These are phyloP conservation scores for Thysanoteuthis rhombus DNA, from an alignment of 2,888 invertebrate species.

Conservation along the genomic window DNA sequence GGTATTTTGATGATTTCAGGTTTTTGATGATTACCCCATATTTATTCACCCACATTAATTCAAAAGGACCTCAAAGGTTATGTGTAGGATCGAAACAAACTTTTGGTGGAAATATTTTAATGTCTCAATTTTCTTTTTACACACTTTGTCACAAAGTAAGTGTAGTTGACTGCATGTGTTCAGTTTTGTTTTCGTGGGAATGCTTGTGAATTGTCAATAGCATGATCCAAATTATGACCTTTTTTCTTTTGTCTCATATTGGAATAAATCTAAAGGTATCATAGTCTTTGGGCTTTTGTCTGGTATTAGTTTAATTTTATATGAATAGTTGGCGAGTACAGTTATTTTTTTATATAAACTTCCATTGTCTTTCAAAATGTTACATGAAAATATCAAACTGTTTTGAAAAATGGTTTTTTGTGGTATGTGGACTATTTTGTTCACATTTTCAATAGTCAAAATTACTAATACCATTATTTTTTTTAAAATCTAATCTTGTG, in stretches of 20 bases:
- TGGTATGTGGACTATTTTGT: neutral
- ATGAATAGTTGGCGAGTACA: neutral
- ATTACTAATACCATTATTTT: neutral
- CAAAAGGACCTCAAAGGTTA: too few species aligned
- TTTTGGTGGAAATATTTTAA: too few species aligned
- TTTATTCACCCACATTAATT: neutral
- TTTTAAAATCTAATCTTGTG: too few species aligned
- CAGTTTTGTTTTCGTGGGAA: constrained; percentile 21
- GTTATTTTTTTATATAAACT: neutral
- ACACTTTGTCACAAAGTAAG: neutral
- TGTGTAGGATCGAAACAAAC: too few species aligned
- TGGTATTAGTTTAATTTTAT: neutral
- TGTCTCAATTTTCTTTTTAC: too few species aligned
- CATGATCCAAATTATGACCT: neutral
- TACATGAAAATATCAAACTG: neutral
- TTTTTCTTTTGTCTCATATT: neutral
- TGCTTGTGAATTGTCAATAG: constrained; percentile 15
- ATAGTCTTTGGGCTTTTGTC: neutral
- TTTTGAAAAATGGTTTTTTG: neutral
- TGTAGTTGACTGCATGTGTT: neutral
- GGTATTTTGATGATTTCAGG: too few species aligned
- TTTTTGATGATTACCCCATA: neutral
- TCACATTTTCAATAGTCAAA: neutral
- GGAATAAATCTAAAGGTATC: neutral
- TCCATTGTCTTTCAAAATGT: neutral